These are phyloP conservation scores for Cyrtorhinus lividipennis DNA, from an alignment of 1,140 invertebrate genomes.

Conservation along the genomic window DNA sequence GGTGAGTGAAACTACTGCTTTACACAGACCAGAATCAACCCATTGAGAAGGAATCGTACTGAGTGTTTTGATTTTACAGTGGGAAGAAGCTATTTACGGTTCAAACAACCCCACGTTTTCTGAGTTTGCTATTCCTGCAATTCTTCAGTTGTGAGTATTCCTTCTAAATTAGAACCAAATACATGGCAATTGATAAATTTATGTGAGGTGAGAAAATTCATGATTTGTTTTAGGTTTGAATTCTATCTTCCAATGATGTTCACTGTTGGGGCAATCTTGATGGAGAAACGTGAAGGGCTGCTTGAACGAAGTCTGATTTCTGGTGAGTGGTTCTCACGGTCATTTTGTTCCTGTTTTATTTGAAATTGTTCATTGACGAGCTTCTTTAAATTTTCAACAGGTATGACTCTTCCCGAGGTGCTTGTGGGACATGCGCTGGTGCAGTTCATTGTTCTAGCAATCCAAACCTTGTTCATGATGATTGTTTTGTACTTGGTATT, in stretches of 20 bases:
- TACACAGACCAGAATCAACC: not conserved
- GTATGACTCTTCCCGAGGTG: constrained; percentile 70
- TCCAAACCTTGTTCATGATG: constrained; percentile 61
- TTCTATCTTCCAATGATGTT: constrained; percentile 90
- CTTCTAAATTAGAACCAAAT: not conserved
- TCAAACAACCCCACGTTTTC: constrained; percentile 26
- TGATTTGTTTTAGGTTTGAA: constrained; percentile 24
- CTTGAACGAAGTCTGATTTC: constrained; percentile 73
- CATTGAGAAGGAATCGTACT: not conserved
- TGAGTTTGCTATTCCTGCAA: constrained; percentile 27
- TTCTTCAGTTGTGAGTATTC: constrained; percentile 26
- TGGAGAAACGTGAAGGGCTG: constrained; percentile 77
- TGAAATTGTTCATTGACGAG: too few species aligned
- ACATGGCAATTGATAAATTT: not conserved
- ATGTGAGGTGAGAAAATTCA: not conserved
- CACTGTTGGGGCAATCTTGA: constrained; percentile 77
- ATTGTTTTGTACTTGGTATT: constrained; percentile 30
- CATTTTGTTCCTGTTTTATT: not conserved
- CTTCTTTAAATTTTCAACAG: too few species aligned
- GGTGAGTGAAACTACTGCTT: constrained; percentile 23
- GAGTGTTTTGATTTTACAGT: too few species aligned
- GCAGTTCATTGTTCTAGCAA: constrained; percentile 70
- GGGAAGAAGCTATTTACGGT: constrained; percentile 26
- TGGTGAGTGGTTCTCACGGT: constrained; percentile 34
- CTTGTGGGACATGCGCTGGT: constrained; percentile 68